phyloP scores from a whole-genome alignment of 2,888 invertebrate genomes.

The Carterocephalus palaemon region DNA sequence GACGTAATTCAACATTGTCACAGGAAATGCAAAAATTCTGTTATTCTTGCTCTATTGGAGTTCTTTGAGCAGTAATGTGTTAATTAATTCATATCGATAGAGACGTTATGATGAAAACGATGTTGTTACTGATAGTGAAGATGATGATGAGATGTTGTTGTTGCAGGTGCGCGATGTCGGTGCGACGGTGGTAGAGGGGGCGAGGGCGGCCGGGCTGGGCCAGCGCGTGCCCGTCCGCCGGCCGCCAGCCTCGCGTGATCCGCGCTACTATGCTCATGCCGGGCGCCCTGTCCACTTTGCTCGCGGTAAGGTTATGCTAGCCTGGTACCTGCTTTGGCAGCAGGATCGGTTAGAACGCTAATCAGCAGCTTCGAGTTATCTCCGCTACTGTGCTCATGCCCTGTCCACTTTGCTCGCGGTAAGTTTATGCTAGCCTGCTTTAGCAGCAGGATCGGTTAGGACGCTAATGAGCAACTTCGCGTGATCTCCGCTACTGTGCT shows the following conservation, averaged over 20 bases:
- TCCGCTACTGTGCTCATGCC: conserved; percentile 89
- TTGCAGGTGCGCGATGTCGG: conserved; percentile 60
- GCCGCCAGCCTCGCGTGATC: conserved; percentile 72
- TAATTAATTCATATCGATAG: too few relatives aligned
- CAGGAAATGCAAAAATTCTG: too few relatives aligned
- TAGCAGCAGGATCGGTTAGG: too few relatives aligned
- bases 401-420: conserved; percentile 88
- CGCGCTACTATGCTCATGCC: conserved; percentile 89
- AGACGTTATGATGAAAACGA: too few relatives aligned
- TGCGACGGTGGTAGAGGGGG: conserved; percentile 67
- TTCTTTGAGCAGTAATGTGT: too few relatives aligned
- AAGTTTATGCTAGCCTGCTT: too few relatives aligned
- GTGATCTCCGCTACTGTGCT: conserved; percentile 84
- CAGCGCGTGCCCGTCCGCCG: conserved; percentile 75
- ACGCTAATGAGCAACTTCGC: conserved; percentile 77
- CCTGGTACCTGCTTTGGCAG: too few relatives aligned
- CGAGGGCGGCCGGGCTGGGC: conserved; percentile 74
- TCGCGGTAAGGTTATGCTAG: conserved; percentile 86
- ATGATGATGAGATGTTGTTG: neutral
- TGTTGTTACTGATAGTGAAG: too few relatives aligned
- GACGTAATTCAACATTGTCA: too few relatives aligned
- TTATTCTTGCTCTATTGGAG: too few relatives aligned
- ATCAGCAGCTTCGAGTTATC: conserved; percentile 72
- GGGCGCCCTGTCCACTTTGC: conserved; percentile 84
- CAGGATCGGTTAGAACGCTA: too few relatives aligned